These are phyloP conservation scores for Lagopus muta DNA, from an alignment of 2,113 vertebrate genomes.

Conservation along the genomic window DNA sequence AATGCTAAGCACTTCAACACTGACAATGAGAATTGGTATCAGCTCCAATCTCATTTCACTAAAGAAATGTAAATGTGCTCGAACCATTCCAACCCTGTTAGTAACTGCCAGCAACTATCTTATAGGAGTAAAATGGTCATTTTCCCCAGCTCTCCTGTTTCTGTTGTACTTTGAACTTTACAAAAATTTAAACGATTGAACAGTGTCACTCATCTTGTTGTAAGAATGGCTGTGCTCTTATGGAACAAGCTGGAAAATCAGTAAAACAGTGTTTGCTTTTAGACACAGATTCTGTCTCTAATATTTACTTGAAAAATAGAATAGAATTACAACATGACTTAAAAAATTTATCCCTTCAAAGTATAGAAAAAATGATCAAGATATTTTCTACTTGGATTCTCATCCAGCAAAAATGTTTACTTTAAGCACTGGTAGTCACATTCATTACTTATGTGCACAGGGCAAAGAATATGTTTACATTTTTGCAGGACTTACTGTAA, in stretches of 20 bases:
- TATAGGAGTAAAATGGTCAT: neutral
- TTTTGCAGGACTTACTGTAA: neutral
- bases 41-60: neutral
- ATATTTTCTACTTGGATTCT: neutral
- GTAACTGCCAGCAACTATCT: neutral
- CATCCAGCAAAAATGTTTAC: neutral
- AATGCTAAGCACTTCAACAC: neutral
- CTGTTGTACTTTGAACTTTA: neutral
- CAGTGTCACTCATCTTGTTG: neutral
- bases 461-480: neutral
- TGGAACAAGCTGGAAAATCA: neutral
- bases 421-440: neutral
- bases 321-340: neutral
- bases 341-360: neutral
- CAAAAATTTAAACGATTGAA: neutral
- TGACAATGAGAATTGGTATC: neutral
- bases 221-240: neutral
- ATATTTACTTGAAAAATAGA: neutral
- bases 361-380: neutral
- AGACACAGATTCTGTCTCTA: neutral
- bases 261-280: neutral
- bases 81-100: neutral
- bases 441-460: neutral
- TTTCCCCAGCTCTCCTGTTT: neutral
- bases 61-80: neutral